Evolutionary conservation across 2,888 invertebrate genomes (phyloP).

Genomic region (Diarsia brunnea): DNA sequence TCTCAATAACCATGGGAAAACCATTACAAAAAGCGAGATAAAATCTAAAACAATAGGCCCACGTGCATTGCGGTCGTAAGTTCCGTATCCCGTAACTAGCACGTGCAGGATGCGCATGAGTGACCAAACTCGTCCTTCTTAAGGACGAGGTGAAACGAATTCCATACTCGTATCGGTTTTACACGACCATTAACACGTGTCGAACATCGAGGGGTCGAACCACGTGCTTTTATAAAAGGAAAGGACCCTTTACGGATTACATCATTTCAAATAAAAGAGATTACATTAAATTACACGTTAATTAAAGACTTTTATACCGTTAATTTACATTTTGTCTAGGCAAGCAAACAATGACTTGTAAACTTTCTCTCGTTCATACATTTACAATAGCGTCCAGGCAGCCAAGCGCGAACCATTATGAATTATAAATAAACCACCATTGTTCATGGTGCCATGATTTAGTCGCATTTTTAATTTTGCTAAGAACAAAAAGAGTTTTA

Average conservation of each 20-base stretch:
- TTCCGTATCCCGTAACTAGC: conserved; percentile 48
- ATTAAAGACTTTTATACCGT: conserved; percentile 56
- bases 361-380: conserved; percentile 65
- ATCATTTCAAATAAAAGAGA: conserved; percentile 17
- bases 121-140: conserved; percentile 57
- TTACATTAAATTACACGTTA: conserved; percentile 47
- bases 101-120: conserved; percentile 67
- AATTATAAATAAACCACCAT: conserved; percentile 77
- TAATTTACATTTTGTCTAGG: conserved; percentile 65
- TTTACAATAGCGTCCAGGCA: conserved; percentile 68
- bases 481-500: conserved; percentile 72
- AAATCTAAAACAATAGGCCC: conserved; percentile 54
- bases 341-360: conserved; percentile 68
- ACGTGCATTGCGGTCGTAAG: conserved; percentile 41
- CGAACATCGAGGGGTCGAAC: conserved; percentile 8
- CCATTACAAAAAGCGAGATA: conserved; percentile 29
- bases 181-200: conserved; percentile 45
- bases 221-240: conserved; percentile 44
- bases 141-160: conserved; percentile 55
- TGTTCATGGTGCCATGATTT: conserved; percentile 74
- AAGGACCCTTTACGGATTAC: conserved; percentile 8
- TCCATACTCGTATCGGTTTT: conserved; percentile 43
- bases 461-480: conserved; percentile 74
- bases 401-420: conserved; percentile 75
- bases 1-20: conserved; percentile 2